Base-by-base conservation (phyloP, 2,113 vertebrate genomes). In the Hymenochirus boettgeri region DNA sequence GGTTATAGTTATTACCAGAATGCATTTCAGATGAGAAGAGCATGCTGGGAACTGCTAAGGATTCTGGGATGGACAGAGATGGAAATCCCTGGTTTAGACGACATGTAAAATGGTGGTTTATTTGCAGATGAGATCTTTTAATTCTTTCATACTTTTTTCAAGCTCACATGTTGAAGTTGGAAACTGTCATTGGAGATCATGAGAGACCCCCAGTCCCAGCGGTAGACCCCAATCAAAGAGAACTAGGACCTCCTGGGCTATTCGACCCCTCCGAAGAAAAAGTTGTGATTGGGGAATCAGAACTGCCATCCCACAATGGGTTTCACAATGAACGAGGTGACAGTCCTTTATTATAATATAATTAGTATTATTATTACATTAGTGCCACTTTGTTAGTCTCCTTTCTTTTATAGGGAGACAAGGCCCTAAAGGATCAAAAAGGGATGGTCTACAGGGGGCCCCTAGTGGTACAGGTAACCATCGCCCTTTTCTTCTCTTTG, bases 151-250 rank as follows among this genome's bases (percentile, higher is more conserved):
- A n/a, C n/a, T n/a, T n/a, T n/a, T n/a, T n/a, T 72, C 27, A 83
- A 98, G 96, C 85, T 59, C 92, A 97, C 4, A 82, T 96, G 56
- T 61, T 89, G 73, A 95, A 91, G 75, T 75, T 95, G n/a, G 88
- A 95, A 35, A 76, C 84, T 3, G 89, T 90, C 64, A 79, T 92
- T 35, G 86, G 88, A 0, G 84, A 93, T 66, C 82, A 90, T 2
- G 69, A 84, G 57, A 87, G 82, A 53, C 93, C 93, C 27, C 91
- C 90, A 0, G 85, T 84, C 76, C 93, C 94, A 7, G 62, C 93
- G 2, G 79, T 89, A 78, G 91, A 91, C 57, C 88, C 89, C 1
- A 81, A 76, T 8, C 73, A 82, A 3, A 84, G 93, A 54, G 87
- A 92, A 51, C 90, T 90, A 2, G 90, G 91, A 1, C 79, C 88